Conservation (phyloP, 2,888 invertebrate species). For the Drosophila prostipennis region DNA sequence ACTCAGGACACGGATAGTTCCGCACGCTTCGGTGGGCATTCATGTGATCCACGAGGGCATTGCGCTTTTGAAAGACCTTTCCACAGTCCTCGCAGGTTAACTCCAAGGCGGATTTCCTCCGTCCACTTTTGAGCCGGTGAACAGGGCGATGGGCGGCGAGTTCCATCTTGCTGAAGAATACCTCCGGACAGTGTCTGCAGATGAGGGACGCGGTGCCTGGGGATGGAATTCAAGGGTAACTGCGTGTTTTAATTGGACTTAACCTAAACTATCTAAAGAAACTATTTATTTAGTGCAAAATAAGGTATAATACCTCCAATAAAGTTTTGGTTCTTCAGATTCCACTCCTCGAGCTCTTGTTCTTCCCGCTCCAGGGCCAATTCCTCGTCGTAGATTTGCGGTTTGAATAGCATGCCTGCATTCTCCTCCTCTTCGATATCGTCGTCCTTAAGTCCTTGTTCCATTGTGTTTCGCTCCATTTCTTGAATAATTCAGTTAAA, state of each 20-base stretch:
- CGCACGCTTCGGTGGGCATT: conserved; percentile 92
- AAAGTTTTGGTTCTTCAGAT: neutral
- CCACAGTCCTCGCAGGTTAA: conserved; percentile 19
- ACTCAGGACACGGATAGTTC: conserved; percentile 91
- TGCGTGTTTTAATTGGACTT: neutral
- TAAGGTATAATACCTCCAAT: neutral
- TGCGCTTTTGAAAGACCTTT: conserved; percentile 8
- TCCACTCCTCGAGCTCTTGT: conserved; percentile 16
- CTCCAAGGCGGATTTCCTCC: neutral
- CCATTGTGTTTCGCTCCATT: neutral
- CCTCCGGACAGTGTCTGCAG: conserved; percentile 25
- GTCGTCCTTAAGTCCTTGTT: neutral
- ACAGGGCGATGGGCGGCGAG: conserved; percentile 6
- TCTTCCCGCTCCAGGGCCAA: conserved; percentile 15
- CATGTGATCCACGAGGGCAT: conserved; percentile 92
- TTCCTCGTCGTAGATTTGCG: conserved; percentile 11
- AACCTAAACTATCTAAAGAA: too few relatives aligned
- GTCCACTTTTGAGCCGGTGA: neutral
- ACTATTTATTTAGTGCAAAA: too few relatives aligned
- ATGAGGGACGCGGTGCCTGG: conserved; percentile 1
- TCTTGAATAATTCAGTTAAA: neutral
- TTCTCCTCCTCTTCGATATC: neutral
- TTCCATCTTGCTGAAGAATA: conserved; percentile 2
- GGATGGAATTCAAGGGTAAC: neutral
- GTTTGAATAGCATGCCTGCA: neutral